Conservation (phyloP, 2,113 vertebrate genomes). For the Struthidea cinerea region DNA sequence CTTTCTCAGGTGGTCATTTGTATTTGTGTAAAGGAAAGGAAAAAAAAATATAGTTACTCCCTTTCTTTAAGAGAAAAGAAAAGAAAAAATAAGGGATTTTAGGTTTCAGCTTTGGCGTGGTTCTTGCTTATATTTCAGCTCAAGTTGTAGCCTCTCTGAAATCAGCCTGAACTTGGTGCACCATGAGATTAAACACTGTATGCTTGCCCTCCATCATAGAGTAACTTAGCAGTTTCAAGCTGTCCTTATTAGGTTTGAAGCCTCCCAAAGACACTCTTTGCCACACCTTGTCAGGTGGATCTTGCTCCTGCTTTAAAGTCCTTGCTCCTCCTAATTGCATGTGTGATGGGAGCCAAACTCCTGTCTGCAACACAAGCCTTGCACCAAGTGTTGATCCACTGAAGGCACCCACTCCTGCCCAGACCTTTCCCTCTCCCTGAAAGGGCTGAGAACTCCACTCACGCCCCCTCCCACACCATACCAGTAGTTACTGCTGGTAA, state of each 20-base stretch:
- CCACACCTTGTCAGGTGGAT: not conserved
- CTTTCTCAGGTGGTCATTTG: not conserved
- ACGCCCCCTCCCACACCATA: not conserved
- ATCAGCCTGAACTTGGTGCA: not conserved
- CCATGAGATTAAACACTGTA: not conserved
- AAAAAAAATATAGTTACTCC: accelerated
- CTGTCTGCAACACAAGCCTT: not conserved
- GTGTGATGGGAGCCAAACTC: not conserved
- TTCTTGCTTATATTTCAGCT: not conserved
- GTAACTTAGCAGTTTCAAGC: not conserved
- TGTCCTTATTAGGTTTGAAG: not conserved
- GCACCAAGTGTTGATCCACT: not conserved
- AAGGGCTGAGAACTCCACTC: not conserved
- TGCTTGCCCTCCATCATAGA: not conserved
- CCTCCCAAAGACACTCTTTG: not conserved
- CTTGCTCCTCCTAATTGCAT: not conserved
- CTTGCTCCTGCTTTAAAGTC: not conserved
- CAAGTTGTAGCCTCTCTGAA: not conserved
- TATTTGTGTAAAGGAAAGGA: not conserved
- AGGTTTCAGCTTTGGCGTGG: not conserved
- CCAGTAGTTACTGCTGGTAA: not conserved
- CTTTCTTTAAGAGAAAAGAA: not conserved
- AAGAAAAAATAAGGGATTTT: not conserved
- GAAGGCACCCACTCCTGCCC: not conserved
- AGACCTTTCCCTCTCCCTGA: not conserved